A percentile compares a stretch with the other conserved stretches of the same genome.
Conservation (phyloP, 1,140 invertebrate species). For the Nylanderia fulva region DNA sequence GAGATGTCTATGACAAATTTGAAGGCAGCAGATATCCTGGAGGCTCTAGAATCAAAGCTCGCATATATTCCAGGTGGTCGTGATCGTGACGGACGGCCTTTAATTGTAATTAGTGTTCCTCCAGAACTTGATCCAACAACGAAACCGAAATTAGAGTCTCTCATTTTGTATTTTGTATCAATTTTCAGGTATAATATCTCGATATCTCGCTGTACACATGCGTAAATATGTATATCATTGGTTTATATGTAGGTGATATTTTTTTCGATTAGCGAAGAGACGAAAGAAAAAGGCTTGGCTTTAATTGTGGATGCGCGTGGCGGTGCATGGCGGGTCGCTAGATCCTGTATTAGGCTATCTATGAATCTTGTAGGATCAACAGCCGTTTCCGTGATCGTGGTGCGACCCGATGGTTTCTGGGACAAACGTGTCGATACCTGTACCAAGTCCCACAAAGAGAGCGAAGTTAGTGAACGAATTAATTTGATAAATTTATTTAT, state of each 20-base stretch:
- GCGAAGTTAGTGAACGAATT: constrained; percentile 85
- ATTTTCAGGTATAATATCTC: constrained; percentile 87
- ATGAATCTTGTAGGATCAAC: constrained; percentile 85
- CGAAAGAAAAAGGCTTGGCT: constrained; percentile 86
- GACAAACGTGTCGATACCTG: constrained; percentile 91
- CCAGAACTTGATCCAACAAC: constrained; percentile 85
- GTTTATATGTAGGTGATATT: constrained; percentile 3
- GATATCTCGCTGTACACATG: background rate
- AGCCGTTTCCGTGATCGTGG: constrained; percentile 87
- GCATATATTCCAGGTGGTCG: constrained; percentile 89
- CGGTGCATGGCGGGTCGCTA: constrained; percentile 88
- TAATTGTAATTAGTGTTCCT: constrained; percentile 88
- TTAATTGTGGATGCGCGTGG: constrained; percentile 89
- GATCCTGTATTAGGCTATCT: constrained; percentile 87
- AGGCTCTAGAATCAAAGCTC: constrained; percentile 86
- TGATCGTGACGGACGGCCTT: constrained; percentile 88
- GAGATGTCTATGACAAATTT: constrained; percentile 67
- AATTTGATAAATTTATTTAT: background rate
- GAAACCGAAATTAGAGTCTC: constrained; percentile 85
- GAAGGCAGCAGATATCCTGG: constrained; percentile 85
- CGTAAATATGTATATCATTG: background rate
- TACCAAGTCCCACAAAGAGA: constrained; percentile 88
- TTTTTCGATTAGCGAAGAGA: constrained; percentile 81
- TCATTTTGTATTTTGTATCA: constrained; percentile 87
- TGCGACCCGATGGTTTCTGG: constrained; percentile 91